Evolutionary conservation across 2,888 invertebrate genomes (phyloP).

Genomic region (Geotrupes spiniger): DNA sequence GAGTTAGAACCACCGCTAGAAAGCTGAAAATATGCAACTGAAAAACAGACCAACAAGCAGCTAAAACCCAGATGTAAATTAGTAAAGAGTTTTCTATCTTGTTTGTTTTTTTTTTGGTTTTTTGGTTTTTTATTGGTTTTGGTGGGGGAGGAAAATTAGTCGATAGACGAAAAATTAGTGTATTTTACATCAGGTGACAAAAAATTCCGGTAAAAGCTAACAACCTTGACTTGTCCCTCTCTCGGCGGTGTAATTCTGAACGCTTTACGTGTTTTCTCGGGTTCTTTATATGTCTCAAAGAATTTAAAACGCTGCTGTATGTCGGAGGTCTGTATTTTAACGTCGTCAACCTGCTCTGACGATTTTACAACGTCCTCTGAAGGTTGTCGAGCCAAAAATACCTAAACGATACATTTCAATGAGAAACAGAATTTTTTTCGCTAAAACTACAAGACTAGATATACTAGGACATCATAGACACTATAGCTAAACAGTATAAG

Average conservation of each 20-base stretch:
- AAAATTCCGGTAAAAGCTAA: slow-evolving; percentile 3
- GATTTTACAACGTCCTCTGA: slow-evolving; percentile 72
- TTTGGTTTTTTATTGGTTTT: background rate
- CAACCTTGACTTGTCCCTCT: slow-evolving; percentile 69
- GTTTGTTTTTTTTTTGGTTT: too few species aligned
- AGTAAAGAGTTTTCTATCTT: slow-evolving; percentile 5
- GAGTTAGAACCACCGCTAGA: slow-evolving; percentile 5
- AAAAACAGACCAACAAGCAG: slow-evolving; percentile 7
- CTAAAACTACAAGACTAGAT: too few species aligned
- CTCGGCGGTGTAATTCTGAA: slow-evolving; percentile 89
- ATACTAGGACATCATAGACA: too few species aligned
- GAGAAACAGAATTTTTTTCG: too few species aligned
- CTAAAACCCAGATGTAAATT: slow-evolving; percentile 4
- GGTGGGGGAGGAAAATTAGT: slow-evolving; percentile 1
- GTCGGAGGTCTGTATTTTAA: slow-evolving; percentile 77
- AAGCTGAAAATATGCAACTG: slow-evolving; percentile 4
- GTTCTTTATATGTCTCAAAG: slow-evolving; percentile 83
- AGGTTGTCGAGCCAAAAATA: slow-evolving; percentile 54
- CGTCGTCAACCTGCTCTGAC: slow-evolving; percentile 71
- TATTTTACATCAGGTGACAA: slow-evolving; percentile 4
- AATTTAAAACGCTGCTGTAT: slow-evolving; percentile 85
- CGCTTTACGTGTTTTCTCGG: slow-evolving; percentile 64
- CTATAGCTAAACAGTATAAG: too few species aligned
- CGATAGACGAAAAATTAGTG: slow-evolving; percentile 7
- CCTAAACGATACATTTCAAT: slow-evolving; percentile 38